Base-by-base conservation (phyloP, 1,140 invertebrate species). In the Saccostrea echinata region DNA sequence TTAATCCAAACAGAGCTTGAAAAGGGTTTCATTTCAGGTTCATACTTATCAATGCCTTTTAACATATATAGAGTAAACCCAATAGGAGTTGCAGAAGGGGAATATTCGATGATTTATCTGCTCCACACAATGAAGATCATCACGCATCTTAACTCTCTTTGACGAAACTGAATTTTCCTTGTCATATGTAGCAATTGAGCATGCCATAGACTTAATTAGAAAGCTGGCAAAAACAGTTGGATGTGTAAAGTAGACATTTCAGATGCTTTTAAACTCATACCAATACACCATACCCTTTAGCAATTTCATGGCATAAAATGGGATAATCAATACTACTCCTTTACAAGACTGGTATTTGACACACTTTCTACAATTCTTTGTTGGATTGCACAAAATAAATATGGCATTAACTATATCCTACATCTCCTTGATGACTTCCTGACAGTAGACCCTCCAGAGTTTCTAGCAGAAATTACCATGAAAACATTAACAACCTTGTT, bases 51-150 rank as follows among this genome's bases (percentile, higher is more conserved):
- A 21, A 24, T 33, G 16, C 76, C 76, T 21, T 81, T 51, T 33
- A 6, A 33, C 16, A 27, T 16, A 18, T 81, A 81, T 85, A 18
- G 84, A 3, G 51, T 86, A 30, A 88, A 57, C 55, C 87, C 88
- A 27, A 35, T 90, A 21, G 86, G 88, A 3, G 9, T 88, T 6
- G 88, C 86, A 0, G 81, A 81, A 71, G 61, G 80, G 0, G 88
- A 88, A 85, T 88, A 91, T 33, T 86, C 84, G 85, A 88, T 6
- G 88, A 91, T 84, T 33, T 90, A 11, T 91, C 87, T 8, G 71
- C 90, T 1, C 87, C 88, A 16, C 85, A 91, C 55, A 43, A 91
- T 16, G 30, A 51, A n/a, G 76, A 33, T 12, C 8, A 1, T 18
- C 30, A 81, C 21, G 53, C 24, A 84, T 33, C 43, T 90, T 9